Evolutionary conservation across 2,797 vertebrate species (phyloP).

Genomic region (Lagodon rhomboides): DNA sequence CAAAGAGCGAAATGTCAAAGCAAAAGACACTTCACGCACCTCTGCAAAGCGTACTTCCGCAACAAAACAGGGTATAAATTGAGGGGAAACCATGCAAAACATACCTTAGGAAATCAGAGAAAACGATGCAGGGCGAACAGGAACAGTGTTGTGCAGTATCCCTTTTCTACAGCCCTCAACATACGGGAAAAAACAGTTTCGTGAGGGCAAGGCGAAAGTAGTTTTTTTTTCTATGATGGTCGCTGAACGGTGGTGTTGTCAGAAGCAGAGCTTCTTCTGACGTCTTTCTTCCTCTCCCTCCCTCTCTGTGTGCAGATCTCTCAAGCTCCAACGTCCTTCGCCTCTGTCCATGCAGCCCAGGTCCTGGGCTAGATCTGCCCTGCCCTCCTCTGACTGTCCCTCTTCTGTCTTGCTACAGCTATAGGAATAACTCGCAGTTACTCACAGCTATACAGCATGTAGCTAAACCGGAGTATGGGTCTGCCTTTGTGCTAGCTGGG

Average conservation of each 20-base stretch:
- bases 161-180: slow-evolving; percentile 83
- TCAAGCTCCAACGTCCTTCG: slow-evolving; percentile 84
- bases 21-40: slow-evolving; percentile 70
- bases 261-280: slow-evolving; percentile 88
- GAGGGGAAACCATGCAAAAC: slow-evolving; percentile 85
- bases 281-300: slow-evolving; percentile 87
- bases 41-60: slow-evolving; percentile 71
- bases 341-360: slow-evolving; percentile 75
- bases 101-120: slow-evolving; percentile 86
- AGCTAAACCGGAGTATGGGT: slow-evolving; percentile 80
- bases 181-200: slow-evolving; percentile 83
- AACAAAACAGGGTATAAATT: slow-evolving; percentile 61
- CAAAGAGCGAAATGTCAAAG: slow-evolving; percentile 78
- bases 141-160: slow-evolving; percentile 85
- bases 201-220: slow-evolving; percentile 87
- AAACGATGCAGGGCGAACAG: slow-evolving; percentile 74
- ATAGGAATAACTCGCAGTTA: slow-evolving; percentile 59
- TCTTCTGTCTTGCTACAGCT: slow-evolving; percentile 62
- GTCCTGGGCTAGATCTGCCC: slow-evolving; percentile 81
- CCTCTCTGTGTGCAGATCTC: slow-evolving; percentile 91
- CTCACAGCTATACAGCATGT: slow-evolving; percentile 59
- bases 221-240: slow-evolving; percentile 78
- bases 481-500: slow-evolving; percentile 90
- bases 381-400: slow-evolving; percentile 74
- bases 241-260: slow-evolving; percentile 90